Evolutionary conservation across 1,140 invertebrate species (phyloP).

Genomic region (Lanistes nyassanus): DNA sequence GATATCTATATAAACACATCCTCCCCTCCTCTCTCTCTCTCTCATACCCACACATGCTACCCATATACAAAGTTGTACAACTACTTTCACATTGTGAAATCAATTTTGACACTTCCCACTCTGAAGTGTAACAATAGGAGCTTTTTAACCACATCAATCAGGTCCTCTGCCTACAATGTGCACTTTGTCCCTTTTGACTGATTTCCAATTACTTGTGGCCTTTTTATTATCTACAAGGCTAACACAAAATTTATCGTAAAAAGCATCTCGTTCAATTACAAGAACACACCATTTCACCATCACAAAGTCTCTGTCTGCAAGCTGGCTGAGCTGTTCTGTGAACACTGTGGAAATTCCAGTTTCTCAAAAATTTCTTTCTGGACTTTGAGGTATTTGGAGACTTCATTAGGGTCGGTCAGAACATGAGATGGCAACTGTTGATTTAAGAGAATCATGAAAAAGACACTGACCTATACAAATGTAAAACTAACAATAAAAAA

Average conservation of each 20-base stretch:
- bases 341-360: constrained; percentile 48
- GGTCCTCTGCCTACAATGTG: neutral
- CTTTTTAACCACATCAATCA: neutral
- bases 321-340: neutral
- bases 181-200: no score
- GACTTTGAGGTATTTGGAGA: constrained; percentile 54
- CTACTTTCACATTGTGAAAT: no score
- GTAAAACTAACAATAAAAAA: neutral
- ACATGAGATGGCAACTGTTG: constrained; percentile 41
- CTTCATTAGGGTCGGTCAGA: constrained; percentile 61
- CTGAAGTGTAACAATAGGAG: neutral
- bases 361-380: constrained; percentile 59
- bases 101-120: neutral
- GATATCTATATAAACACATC: neutral
- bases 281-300: constrained; percentile 6
- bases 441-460: neutral
- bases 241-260: neutral
- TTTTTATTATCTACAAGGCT: neutral
- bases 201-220: no score
- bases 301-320: neutral
- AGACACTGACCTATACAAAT: neutral
- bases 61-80: neutral
- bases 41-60: neutral
- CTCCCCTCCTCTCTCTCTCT: neutral
- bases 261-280: neutral